A percentile compares a stretch with the other conserved stretches of the same genome.
phyloP scores from a whole-genome alignment of 92 coral and sea anemone species.

The Paramuricea clavata region DNA sequence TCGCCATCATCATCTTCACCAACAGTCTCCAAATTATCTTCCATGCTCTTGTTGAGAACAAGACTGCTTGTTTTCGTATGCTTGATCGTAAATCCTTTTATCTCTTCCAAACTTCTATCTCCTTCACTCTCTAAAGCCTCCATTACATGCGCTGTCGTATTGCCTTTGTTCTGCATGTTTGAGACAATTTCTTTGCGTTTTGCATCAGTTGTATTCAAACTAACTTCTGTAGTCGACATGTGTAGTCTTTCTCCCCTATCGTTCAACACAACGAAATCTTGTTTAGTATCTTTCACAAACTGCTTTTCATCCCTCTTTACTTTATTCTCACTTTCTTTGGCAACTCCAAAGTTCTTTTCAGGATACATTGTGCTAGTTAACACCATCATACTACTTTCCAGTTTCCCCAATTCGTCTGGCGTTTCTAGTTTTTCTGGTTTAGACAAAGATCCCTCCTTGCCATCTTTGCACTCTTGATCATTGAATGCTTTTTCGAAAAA shows the following conservation, averaged over 20 bases:
- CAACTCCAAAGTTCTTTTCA: background rate
- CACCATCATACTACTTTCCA: too few species aligned
- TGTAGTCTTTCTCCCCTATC: background rate
- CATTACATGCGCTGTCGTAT: background rate
- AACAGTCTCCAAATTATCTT: background rate
- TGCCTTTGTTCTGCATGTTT: background rate
- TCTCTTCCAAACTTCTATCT: background rate
- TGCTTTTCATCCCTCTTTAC: background rate
- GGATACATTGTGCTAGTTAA: background rate
- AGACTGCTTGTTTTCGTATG: slow-evolving; percentile 1
- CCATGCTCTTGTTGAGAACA: background rate
- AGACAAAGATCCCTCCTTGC: background rate
- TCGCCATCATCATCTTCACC: background rate
- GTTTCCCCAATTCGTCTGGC: background rate
- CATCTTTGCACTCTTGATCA: background rate
- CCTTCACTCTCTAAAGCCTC: background rate
- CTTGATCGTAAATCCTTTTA: background rate
- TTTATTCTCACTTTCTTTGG: background rate
- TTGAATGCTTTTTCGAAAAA: background rate
- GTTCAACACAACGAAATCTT: too few species aligned
- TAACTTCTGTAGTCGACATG: background rate
- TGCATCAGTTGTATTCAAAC: background rate
- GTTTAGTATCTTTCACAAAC: too few species aligned
- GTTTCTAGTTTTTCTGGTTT: too few species aligned
- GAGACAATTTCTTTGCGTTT: background rate